Conservation (phyloP, 2,888 invertebrate species). For the Acheta domesticus region DNA sequence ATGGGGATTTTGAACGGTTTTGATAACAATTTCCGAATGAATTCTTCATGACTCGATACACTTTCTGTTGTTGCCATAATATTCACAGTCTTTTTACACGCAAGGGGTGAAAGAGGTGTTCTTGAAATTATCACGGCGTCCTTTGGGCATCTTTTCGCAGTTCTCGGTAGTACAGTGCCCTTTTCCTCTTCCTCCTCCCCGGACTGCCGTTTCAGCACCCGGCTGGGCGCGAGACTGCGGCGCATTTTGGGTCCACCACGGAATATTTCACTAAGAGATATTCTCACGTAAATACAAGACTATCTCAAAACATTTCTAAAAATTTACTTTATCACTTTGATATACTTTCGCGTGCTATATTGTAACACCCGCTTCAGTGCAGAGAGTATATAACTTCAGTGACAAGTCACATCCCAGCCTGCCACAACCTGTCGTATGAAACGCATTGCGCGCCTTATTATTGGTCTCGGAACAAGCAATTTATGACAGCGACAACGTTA, state of each 20-base stretch:
- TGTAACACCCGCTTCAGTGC: too few relatives aligned
- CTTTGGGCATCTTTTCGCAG: not conserved
- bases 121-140: not conserved
- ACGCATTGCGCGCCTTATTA: too few relatives aligned
- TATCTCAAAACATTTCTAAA: constrained; percentile 26
- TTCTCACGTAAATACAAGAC: constrained; percentile 36
- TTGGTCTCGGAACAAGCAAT: too few relatives aligned
- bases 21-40: constrained; percentile 75
- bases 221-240: constrained; percentile 39
- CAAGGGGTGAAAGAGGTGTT: not conserved
- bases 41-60: constrained; percentile 60
- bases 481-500: too few relatives aligned
- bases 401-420: too few relatives aligned
- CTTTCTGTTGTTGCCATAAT: constrained; percentile 20
- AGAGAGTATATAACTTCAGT: too few relatives aligned
- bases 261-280: not conserved
- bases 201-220: constrained; percentile 34
- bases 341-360: not conserved
- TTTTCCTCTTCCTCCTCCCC: not conserved
- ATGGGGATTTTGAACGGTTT: constrained; percentile 92
- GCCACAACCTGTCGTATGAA: too few relatives aligned
- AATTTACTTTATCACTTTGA: constrained; percentile 20
- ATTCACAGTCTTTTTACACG: not conserved
- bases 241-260: constrained; percentile 34
- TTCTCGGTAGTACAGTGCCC: not conserved